Percentiles rank a stretch among this genome's conserved stretches.
Conservation (phyloP, 1,140 invertebrate genomes). For the Drosophila carrolli region DNA sequence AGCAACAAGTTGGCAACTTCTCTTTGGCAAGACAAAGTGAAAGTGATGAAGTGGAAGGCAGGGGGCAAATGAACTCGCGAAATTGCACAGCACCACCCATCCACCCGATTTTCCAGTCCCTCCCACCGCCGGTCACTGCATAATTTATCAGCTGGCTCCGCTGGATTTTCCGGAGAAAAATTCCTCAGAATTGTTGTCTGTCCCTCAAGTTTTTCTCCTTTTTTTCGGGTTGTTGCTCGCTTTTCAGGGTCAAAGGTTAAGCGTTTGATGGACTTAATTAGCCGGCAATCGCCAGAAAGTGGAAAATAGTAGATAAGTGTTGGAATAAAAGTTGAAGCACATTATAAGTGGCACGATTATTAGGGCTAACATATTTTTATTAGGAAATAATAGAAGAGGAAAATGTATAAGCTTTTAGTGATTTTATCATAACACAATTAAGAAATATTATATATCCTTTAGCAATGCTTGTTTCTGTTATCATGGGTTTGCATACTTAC, state of each 20-base stretch:
- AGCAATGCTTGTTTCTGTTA: no score
- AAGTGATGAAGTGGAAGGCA: slow-evolving; percentile 42
- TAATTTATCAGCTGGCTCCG: slow-evolving; percentile 69
- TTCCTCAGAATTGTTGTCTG: slow-evolving; percentile 36
- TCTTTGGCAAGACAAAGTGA: slow-evolving; percentile 68
- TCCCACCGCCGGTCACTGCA: slow-evolving; percentile 56
- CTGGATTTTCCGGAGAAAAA: slow-evolving; percentile 24
- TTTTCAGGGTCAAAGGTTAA: slow-evolving; percentile 51
- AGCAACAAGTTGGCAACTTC: slow-evolving; percentile 79
- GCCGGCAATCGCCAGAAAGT: neutral
- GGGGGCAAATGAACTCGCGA: slow-evolving; percentile 64
- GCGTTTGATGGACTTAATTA: slow-evolving; percentile 49
- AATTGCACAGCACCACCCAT: slow-evolving; percentile 54
- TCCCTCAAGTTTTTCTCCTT: slow-evolving; percentile 31
- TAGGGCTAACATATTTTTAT: slow-evolving; percentile 1
- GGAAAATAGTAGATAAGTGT: neutral
- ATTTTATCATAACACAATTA: no score
- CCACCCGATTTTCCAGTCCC: neutral
- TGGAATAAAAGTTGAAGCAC: no score
- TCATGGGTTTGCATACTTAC: no score
- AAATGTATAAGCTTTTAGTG: no score
- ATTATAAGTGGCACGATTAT: neutral
- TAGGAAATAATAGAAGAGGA: neutral
- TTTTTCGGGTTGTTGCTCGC: slow-evolving; percentile 7
- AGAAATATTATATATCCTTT: no score